phyloP scores from a whole-genome alignment of 1,140 invertebrate species.

The Leptoteleia sp. region DNA sequence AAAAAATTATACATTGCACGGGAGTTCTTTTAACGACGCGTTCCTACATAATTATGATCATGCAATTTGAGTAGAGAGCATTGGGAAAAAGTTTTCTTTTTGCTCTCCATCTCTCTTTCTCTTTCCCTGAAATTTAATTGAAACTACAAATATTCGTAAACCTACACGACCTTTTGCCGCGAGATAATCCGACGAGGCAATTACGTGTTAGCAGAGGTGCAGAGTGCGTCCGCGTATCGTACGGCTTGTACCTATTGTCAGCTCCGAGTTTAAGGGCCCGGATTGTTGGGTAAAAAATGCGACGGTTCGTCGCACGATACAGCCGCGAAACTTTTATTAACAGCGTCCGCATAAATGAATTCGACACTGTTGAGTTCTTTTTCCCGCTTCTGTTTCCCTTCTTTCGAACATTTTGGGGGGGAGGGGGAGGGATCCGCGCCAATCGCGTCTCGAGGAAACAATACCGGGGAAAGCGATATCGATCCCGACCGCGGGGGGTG shows the following conservation, averaged over 20 bases:
- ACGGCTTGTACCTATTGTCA: conserved; percentile 13
- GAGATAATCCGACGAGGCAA: conserved; percentile 13
- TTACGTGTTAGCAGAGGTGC: conserved; percentile 7
- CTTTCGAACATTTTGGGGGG: no score
- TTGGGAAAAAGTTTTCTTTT: background rate
- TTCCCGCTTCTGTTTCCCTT: no score
- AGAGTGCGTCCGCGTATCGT: conserved; percentile 14
- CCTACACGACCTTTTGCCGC: background rate
- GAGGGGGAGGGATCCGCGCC: no score
- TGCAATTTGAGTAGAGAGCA: conserved; percentile 20
- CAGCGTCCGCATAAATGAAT: conserved; percentile 20
- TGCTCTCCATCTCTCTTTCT: no score
- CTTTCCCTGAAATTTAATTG: no score
- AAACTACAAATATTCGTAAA: no score
- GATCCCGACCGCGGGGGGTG: conserved; percentile 6
- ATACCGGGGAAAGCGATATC: conserved; percentile 14
- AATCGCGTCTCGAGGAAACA: conserved; percentile 13
- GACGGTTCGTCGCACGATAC: conserved; percentile 7
- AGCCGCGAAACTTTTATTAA: conserved; percentile 22
- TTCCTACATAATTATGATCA: conserved; percentile 10
- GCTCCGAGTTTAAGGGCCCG: no score
- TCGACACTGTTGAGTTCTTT: no score
- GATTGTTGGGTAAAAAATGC: conserved; percentile 9
- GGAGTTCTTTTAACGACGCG: conserved; percentile 11
- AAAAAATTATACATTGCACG: conserved; percentile 28